Evolutionary conservation across 2,113 vertebrate species (phyloP).

Genomic region (Morone saxatilis): DNA sequence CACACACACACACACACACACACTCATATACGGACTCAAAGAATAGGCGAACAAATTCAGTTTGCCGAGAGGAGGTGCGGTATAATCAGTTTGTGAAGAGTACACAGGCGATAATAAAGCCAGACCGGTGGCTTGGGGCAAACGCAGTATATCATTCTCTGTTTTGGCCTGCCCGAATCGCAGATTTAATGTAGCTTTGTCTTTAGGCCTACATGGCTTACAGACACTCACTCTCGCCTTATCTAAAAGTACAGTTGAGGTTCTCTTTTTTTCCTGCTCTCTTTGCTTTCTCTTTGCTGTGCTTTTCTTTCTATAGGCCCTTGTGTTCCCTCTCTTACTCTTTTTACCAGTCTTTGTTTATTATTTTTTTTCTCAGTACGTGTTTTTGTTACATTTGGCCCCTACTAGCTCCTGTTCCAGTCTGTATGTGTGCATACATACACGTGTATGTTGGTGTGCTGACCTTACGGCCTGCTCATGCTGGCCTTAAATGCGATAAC

Average conservation of each 20-base stretch:
- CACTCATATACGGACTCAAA: neutral
- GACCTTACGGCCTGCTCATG: constrained; percentile 4
- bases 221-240: constrained; percentile 47
- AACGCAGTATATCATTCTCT: constrained; percentile 63
- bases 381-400: neutral
- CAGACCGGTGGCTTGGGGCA: constrained; percentile 46
- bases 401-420: neutral
- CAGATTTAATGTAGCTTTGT: constrained; percentile 71
- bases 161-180: constrained; percentile 50
- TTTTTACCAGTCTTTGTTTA: neutral
- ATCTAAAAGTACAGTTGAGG: constrained; percentile 55
- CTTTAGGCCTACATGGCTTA: constrained; percentile 52
- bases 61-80: constrained; percentile 60
- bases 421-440: neutral
- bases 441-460: neutral
- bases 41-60: constrained; percentile 56
- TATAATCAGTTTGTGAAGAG: constrained; percentile 67
- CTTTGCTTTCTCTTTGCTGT: constrained; percentile 14
- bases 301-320: neutral
- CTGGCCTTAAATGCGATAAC: neutral
- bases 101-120: constrained; percentile 73
- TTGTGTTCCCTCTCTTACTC: neutral
- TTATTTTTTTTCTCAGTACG: neutral
- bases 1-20: neutral
- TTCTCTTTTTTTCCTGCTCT: constrained; percentile 22